A percentile compares a stretch with the other conserved stretches of the same genome.
Conservation (phyloP, 2,888 invertebrate species). For the Erebia ligea region DNA sequence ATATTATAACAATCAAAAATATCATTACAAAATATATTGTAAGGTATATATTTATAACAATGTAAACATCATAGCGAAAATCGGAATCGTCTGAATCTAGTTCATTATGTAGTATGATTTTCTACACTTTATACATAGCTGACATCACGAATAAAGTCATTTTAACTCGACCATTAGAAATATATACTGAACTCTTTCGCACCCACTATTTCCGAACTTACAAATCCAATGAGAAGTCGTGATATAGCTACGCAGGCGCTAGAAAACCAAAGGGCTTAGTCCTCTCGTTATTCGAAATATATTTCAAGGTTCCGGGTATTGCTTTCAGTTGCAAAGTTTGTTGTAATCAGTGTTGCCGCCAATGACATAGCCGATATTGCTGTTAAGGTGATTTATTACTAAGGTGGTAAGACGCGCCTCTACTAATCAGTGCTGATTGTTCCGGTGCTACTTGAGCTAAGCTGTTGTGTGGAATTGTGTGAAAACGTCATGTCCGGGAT, state of each 20-base stretch:
- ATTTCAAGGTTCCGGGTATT: background rate
- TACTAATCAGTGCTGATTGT: background rate
- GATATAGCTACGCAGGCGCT: slow-evolving; percentile 13
- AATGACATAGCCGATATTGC: background rate
- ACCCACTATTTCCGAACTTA: background rate
- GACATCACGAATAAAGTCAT: slow-evolving; percentile 12
- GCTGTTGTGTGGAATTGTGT: background rate
- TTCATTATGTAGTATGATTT: slow-evolving; percentile 2
- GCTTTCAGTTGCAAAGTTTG: background rate
- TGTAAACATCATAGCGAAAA: slow-evolving; percentile 26
- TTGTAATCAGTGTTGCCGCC: background rate
- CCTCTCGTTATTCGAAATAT: background rate
- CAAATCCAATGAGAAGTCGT: slow-evolving; percentile 11
- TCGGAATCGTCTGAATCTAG: slow-evolving; percentile 22
- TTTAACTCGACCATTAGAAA: slow-evolving; percentile 8
- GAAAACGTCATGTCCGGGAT: slow-evolving; percentile 1
- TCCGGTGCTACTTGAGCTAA: background rate
- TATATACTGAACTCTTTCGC: slow-evolving; percentile 17
- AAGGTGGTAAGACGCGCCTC: background rate
- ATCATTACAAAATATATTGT: slow-evolving; percentile 30
- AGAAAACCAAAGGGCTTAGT: background rate
- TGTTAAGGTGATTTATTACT: too few species aligned
- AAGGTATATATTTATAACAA: slow-evolving; percentile 21
- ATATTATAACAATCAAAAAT: slow-evolving; percentile 28
- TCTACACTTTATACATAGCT: slow-evolving; percentile 1